phyloP scores from a whole-genome alignment of 1,140 invertebrate genomes.

The Orchestia grillus region DNA sequence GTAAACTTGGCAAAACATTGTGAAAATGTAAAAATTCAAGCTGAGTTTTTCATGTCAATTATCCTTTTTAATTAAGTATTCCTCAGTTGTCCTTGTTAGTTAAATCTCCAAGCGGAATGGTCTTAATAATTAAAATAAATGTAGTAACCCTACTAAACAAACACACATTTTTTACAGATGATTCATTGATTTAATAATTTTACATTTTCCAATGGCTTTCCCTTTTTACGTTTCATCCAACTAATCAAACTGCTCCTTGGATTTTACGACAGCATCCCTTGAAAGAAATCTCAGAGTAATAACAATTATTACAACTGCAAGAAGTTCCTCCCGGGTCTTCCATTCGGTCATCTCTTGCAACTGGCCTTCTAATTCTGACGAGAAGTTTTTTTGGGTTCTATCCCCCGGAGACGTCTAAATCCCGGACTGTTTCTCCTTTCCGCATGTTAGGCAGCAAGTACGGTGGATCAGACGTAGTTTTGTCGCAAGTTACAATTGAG shows the following conservation, averaged over 20 bases:
- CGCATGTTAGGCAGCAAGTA: conserved; percentile 50
- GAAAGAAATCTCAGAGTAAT: not conserved
- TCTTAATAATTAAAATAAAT: no score
- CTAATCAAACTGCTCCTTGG: not conserved
- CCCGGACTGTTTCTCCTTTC: not conserved
- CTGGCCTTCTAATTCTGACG: conserved; percentile 5
- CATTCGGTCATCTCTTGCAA: not conserved
- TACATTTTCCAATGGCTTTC: no score
- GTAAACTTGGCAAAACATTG: no score
- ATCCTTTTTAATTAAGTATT: no score
- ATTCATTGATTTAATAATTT: no score
- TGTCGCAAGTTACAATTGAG: conserved; percentile 42
- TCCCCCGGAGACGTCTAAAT: not conserved
- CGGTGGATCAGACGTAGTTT: not conserved
- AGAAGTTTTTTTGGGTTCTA: not conserved
- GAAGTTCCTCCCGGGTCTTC: not conserved
- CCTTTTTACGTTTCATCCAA: not conserved
- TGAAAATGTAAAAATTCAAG: no score
- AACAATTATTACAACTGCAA: not conserved
- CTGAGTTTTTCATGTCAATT: no score
- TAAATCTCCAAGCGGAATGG: no score
- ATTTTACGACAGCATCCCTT: not conserved
- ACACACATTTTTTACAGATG: no score
- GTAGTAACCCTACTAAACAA: no score
- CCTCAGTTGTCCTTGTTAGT: no score